Base-by-base conservation (phyloP, 2,113 vertebrate species). In the Alligator sinensis region DNA sequence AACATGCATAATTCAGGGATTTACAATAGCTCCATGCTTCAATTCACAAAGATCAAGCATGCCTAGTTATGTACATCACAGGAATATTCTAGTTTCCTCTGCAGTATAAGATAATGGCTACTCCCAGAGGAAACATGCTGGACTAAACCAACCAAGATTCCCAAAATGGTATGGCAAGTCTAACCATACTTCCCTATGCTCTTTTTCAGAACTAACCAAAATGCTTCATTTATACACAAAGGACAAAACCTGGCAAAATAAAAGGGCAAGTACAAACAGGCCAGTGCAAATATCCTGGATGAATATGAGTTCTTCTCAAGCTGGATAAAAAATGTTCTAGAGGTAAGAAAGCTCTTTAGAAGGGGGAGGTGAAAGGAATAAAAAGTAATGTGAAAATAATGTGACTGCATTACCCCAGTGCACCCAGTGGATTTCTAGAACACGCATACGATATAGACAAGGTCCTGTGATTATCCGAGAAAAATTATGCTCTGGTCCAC, bases 171-270 rank as follows among this genome's bases (percentile, higher is more conserved):
- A 21, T 11, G 30, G 21, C 14, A 88, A 83, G 90, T 47, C 34
- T 57, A 83, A 14, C 4, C 47, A 16, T 2, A 3, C 1, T 2
- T 85, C 5, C 17, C 7, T 2, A 1, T 1, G 2, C 59, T n/a
- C n/a, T 74, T 24, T 38, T 72, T 82, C 28, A 89, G 64, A 86
- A 91, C 74, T 28, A 1, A 27, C 91, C 58, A 68, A 38, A 80
- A 47, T 25, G 66, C 64, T 86, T 83, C 70, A 74, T 2, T 8
- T 74, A 74, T 7, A 38, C 38, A 38, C 34, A 47, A 74, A 74
- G 21, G 70, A 74, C 22, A 74, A 74, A 38, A 11, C 30, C 38
- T 21, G 22, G 34, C 19, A 22, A 74, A 74, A 74, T 74, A 22
- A 38, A 24, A 38, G 38, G 47, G 47, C 47, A 47, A 47, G 47